Evolutionary conservation across 2,888 invertebrate species (phyloP).

Genomic region (Cantharis flavilabris): DNA sequence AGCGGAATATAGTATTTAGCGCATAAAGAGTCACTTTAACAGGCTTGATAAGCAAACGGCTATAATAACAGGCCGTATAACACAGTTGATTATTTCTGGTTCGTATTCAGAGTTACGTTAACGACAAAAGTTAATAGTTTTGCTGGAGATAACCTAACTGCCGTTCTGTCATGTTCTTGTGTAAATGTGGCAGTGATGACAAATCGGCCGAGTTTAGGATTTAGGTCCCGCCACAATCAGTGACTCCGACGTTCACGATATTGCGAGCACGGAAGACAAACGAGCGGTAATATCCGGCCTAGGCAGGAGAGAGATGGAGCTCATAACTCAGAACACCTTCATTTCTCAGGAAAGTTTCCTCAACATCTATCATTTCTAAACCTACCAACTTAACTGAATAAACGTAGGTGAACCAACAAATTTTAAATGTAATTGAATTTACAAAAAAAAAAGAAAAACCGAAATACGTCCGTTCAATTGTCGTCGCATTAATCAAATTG

Average conservation of each 20-base stretch:
- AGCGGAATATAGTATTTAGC: constrained; percentile 48
- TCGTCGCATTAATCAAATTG: background rate
- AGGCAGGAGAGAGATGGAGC: constrained; percentile 51
- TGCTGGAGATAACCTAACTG: constrained; percentile 29
- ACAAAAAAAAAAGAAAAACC: background rate
- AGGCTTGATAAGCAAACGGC: constrained; percentile 44
- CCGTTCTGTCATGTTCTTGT: constrained; percentile 30
- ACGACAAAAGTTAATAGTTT: constrained; percentile 30
- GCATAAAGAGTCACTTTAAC: constrained; percentile 49
- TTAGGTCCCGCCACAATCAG: constrained; percentile 47
- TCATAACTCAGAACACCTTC: constrained; percentile 53
- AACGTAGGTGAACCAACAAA: constrained; percentile 18
- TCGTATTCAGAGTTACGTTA: constrained; percentile 28
- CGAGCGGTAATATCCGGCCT: constrained; percentile 55
- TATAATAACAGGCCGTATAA: constrained; percentile 40
- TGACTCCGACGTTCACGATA: constrained; percentile 43
- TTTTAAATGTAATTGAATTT: background rate
- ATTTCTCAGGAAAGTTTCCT: constrained; percentile 47
- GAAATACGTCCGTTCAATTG: background rate
- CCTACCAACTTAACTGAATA: constrained; percentile 32
- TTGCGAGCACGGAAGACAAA: constrained; percentile 52
- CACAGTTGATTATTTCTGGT: constrained; percentile 33
- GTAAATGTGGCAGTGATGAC: constrained; percentile 40
- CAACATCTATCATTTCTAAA: constrained; percentile 41
- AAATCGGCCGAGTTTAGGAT: constrained; percentile 49